Evolutionary conservation across 2,888 invertebrate genomes (phyloP).

Genomic region (Tanytarsus gracilentus): DNA sequence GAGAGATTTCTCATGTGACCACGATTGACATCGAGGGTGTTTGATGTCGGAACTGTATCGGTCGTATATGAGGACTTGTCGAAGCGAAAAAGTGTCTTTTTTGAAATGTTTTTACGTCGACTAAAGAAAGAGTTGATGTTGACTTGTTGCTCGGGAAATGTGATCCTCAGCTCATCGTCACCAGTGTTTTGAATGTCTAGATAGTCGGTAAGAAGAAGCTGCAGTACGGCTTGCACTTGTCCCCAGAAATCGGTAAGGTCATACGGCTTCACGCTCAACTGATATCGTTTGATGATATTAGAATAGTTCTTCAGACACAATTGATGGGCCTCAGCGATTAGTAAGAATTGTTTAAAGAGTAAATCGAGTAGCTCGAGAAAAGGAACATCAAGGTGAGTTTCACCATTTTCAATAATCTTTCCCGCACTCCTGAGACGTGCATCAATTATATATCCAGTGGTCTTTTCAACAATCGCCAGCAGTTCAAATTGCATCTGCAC

Average conservation of each 20-base stretch:
- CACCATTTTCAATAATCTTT: conserved; percentile 29
- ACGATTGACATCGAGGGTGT: not conserved
- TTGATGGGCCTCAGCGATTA: conserved; percentile 68
- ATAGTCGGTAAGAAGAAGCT: conserved; percentile 75
- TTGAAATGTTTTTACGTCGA: conserved; percentile 42
- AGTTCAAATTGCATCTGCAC: conserved; percentile 75
- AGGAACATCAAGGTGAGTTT: conserved; percentile 36
- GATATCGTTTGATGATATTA: conserved; percentile 53
- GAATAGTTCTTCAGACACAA: conserved; percentile 56
- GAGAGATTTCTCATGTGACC: conserved; percentile 25
- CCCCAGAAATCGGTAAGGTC: conserved; percentile 78
- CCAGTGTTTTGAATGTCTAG: conserved; percentile 72
- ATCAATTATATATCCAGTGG: conserved; percentile 66
- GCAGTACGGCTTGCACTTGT: conserved; percentile 77
- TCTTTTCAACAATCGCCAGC: conserved; percentile 65
- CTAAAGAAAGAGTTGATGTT: conserved; percentile 47
- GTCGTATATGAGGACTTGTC: conserved; percentile 48
- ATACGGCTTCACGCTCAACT: conserved; percentile 50
- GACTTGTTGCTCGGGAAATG: conserved; percentile 41
- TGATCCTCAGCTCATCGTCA: conserved; percentile 49
- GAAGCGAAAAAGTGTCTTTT: conserved; percentile 60
- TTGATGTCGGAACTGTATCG: conserved; percentile 13
- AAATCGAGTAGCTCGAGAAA: conserved; percentile 59
- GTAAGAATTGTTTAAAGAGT: conserved; percentile 72
- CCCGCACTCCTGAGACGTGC: conserved; percentile 43